Evolutionary conservation across 2,113 vertebrate genomes (phyloP).

Genomic region (Varanus komodoensis): DNA sequence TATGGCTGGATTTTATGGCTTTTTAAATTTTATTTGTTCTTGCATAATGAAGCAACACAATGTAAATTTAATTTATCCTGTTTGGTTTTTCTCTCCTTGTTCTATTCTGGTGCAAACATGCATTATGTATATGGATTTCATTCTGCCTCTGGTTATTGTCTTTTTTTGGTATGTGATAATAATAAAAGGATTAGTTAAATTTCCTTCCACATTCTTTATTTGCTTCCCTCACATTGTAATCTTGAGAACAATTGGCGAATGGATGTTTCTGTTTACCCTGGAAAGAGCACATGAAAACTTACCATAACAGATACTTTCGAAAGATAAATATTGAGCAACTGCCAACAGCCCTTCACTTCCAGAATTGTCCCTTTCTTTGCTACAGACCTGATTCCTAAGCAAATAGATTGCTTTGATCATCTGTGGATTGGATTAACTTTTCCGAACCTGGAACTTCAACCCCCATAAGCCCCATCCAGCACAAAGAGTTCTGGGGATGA

Average conservation of each 20-base stretch:
- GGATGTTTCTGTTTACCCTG: neutral
- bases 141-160: slow-evolving; percentile 51
- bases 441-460: too few species aligned
- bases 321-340: neutral
- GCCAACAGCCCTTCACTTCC: neutral
- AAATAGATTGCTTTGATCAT: neutral
- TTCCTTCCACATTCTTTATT: slow-evolving; percentile 35
- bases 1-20: slow-evolving; percentile 38
- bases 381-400: too few species aligned
- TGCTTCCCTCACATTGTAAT: slow-evolving; percentile 25
- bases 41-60: slow-evolving; percentile 52
- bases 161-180: slow-evolving; percentile 35
- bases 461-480: too few species aligned
- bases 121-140: slow-evolving; percentile 62
- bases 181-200: slow-evolving; percentile 44
- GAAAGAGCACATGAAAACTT: slow-evolving; percentile 22
- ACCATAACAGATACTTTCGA: neutral
- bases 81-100: slow-evolving; percentile 45
- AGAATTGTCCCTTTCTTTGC: neutral
- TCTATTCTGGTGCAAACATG: slow-evolving; percentile 39
- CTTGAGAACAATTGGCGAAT: slow-evolving; percentile 18
- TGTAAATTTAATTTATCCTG: slow-evolving; percentile 58
- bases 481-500: too few species aligned
- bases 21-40: slow-evolving; percentile 59
- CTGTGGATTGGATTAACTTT: neutral